These are phyloP conservation scores for Nycticebus coucang DNA, from an alignment of 2,113 vertebrate species.

Conservation along the genomic window DNA sequence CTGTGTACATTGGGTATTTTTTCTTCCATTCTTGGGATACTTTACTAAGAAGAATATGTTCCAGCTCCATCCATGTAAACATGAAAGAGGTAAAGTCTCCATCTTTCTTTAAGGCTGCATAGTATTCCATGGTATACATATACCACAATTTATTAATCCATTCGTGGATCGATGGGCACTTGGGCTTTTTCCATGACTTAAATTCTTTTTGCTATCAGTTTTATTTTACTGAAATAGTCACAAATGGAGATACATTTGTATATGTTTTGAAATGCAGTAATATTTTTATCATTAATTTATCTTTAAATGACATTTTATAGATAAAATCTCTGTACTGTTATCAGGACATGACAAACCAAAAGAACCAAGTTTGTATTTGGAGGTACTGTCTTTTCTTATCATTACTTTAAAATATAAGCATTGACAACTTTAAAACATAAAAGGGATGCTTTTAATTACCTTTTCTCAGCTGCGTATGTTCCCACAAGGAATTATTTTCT, in stretches of 20 bases:
- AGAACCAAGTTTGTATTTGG: conserved; percentile 92
- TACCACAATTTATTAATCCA: too few relatives aligned
- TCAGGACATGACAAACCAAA: conserved; percentile 85
- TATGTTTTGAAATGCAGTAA: background rate
- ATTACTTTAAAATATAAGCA: conserved; percentile 33
- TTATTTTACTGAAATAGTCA: background rate
- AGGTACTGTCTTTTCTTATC: conserved; percentile 84
- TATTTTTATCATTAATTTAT: background rate
- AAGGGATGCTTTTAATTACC: background rate
- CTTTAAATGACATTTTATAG: conserved; percentile 75
- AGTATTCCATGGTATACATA: too few relatives aligned
- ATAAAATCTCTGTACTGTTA: conserved; percentile 85
- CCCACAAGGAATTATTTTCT: background rate
- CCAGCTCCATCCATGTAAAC: too few relatives aligned
- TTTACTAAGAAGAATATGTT: too few relatives aligned
- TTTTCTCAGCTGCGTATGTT: background rate
- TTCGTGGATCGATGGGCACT: too few relatives aligned
- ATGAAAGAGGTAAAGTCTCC: too few relatives aligned
- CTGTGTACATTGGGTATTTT: too few relatives aligned
- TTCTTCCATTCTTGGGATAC: too few relatives aligned
- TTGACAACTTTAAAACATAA: background rate
- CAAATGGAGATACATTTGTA: background rate
- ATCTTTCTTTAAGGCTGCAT: too few relatives aligned
- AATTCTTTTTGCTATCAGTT: background rate
- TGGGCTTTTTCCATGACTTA: too few relatives aligned